A percentile compares a stretch with the other conserved stretches of the same genome.
These are phyloP conservation scores for Bilobella aurantiaca DNA, from an alignment of 1,140 invertebrate species.

Conservation along the genomic window DNA sequence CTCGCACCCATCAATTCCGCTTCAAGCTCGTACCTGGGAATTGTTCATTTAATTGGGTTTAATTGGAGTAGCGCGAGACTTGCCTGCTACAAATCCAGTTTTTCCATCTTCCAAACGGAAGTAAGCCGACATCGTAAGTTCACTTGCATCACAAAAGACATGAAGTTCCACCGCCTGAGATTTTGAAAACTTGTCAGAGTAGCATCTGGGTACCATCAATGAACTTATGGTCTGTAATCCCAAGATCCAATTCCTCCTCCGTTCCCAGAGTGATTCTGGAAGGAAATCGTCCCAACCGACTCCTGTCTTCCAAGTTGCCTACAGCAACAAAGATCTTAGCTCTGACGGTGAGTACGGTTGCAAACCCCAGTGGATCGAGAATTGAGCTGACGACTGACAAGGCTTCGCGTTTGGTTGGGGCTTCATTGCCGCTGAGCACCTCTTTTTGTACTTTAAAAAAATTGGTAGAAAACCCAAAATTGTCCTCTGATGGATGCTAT, in stretches of 20 bases:
- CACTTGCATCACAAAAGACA: constrained; percentile 19
- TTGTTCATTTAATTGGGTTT: constrained; percentile 37
- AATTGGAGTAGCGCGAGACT: constrained; percentile 37
- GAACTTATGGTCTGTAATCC: background rate
- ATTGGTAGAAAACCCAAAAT: background rate
- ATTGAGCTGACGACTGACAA: constrained; percentile 13
- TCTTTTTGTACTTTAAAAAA: constrained; percentile 4
- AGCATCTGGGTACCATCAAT: constrained; percentile 11
- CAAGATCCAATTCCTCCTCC: constrained; percentile 12
- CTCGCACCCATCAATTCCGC: constrained; percentile 38
- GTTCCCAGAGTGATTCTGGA: background rate
- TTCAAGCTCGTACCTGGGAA: constrained; percentile 41
- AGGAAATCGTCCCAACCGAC: constrained; percentile 24
- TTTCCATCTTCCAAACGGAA: background rate
- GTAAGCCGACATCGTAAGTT: constrained; percentile 5
- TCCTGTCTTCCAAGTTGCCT: constrained; percentile 21
- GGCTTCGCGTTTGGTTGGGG: constrained; percentile 15
- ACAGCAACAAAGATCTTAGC: constrained; percentile 22
- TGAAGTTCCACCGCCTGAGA: constrained; percentile 20
- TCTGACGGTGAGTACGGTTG: constrained; percentile 13
- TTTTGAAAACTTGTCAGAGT: background rate
- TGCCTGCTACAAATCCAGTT: constrained; percentile 35
- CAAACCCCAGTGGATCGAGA: constrained; percentile 22
- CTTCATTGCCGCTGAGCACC: background rate
- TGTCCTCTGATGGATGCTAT: constrained; percentile 12